Conservation (phyloP, 2,113 vertebrate species). For the Tonatia bakeri region DNA sequence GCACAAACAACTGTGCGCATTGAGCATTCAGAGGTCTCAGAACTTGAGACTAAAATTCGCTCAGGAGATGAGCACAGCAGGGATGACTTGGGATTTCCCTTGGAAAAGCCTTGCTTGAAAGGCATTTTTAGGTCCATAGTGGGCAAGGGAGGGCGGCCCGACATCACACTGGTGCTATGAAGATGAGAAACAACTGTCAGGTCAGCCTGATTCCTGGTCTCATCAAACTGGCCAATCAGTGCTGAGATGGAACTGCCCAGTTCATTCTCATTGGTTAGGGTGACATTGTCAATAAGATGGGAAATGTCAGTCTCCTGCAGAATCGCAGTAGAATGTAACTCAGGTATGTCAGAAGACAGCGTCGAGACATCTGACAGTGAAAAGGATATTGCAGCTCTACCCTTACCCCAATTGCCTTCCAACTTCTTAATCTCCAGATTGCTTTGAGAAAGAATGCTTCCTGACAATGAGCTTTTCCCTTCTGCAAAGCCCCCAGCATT, state of each 20-base stretch:
- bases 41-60: slow-evolving; percentile 75
- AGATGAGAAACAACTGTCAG: slow-evolving; percentile 58
- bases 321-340: slow-evolving; percentile 74
- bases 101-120: slow-evolving; percentile 17
- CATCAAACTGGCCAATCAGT: slow-evolving; percentile 88
- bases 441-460: slow-evolving; percentile 48
- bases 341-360: slow-evolving; percentile 31
- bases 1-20: slow-evolving; percentile 82
- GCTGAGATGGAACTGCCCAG: slow-evolving; percentile 88
- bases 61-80: slow-evolving; percentile 67
- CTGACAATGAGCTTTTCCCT: not conserved
- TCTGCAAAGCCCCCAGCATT: not conserved
- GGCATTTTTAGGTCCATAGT: slow-evolving; percentile 33
- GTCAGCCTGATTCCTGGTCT: slow-evolving; percentile 74
- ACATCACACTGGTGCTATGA: not conserved
- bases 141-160: not conserved
- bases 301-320: slow-evolving; percentile 90
- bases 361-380: slow-evolving; percentile 65
- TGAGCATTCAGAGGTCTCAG: slow-evolving; percentile 83
- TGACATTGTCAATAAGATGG: slow-evolving; percentile 90
- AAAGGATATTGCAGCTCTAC: slow-evolving; percentile 45
- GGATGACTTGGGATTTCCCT: slow-evolving; percentile 39
- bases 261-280: slow-evolving; percentile 84
- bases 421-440: slow-evolving; percentile 32
- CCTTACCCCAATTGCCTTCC: not conserved